Evolutionary conservation across 2,888 invertebrate genomes (phyloP).

Genomic region (Euproctis similis): DNA sequence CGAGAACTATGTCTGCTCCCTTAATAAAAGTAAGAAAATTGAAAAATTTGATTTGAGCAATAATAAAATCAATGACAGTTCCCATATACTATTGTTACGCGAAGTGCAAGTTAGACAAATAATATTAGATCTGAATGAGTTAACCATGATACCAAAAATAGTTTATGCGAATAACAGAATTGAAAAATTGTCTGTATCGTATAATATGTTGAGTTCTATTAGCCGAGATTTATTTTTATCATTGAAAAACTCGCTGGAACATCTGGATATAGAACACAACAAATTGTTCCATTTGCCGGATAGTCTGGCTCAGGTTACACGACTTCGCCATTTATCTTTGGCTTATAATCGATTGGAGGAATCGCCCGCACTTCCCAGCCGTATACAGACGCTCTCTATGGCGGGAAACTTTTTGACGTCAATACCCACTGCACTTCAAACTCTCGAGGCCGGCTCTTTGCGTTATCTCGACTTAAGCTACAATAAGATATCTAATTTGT

Average conservation of each 20-base stretch:
- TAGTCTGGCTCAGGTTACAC: conserved; percentile 80
- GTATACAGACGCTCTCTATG: conserved; percentile 85
- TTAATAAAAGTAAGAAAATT: conserved; percentile 78
- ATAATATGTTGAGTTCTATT: conserved; percentile 82
- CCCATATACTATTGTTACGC: conserved; percentile 80
- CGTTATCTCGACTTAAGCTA: conserved; percentile 91
- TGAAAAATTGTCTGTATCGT: conserved; percentile 85
- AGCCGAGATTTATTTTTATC: conserved; percentile 84
- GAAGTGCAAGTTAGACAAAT: conserved; percentile 86
- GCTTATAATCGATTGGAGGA: conserved; percentile 82
- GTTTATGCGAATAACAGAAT: conserved; percentile 83
- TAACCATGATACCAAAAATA: conserved; percentile 78
- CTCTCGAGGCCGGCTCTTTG: conserved; percentile 83
- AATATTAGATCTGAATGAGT: conserved; percentile 87
- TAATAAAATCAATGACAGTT: conserved; percentile 83
- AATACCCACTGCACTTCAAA: conserved; percentile 82
- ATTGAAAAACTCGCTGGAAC: conserved; percentile 83
- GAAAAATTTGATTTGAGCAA: conserved; percentile 91
- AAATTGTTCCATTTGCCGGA: conserved; percentile 81
- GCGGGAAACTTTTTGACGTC: conserved; percentile 86
- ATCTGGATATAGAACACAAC: conserved; percentile 89
- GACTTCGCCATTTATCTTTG: conserved; percentile 86
- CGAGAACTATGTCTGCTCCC: conserved; percentile 51
- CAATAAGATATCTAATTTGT: conserved; percentile 87
- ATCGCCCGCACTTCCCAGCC: conserved; percentile 79